A percentile compares a stretch with the other conserved stretches of the same genome.
Evolutionary conservation across 2,888 invertebrate species (phyloP).

Genomic region (Cephus spinipes): DNA sequence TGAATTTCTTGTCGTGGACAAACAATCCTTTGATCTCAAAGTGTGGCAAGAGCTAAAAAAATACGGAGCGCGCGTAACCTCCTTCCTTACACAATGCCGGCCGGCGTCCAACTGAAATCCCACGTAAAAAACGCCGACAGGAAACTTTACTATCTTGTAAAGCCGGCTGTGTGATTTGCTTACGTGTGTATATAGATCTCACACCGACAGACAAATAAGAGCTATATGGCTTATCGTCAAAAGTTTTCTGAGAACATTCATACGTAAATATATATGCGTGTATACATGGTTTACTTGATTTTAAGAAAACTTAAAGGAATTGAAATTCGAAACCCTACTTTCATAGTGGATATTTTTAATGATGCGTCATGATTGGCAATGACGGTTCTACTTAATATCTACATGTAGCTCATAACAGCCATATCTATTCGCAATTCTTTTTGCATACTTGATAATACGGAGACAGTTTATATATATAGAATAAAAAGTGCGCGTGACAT

Average conservation of each 20-base stretch:
- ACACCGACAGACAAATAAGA: neutral
- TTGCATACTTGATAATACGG: neutral
- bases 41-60: neutral
- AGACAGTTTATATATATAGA: neutral
- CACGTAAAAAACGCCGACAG: neutral
- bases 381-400: neutral
- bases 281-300: neutral
- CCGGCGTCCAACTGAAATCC: neutral
- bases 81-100: neutral
- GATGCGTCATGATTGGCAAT: neutral
- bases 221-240: neutral
- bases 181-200: neutral
- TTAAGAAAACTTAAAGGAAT: neutral
- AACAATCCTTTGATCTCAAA: neutral
- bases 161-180: neutral
- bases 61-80: neutral
- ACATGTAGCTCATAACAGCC: neutral
- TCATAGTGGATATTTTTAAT: neutral
- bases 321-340: neutral
- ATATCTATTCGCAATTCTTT: neutral
- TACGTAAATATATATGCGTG: neutral
- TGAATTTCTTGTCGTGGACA: too few relatives aligned
- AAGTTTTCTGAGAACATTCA: neutral
- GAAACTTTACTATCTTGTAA: neutral
- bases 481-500: neutral